A percentile compares a stretch with the other conserved stretches of the same genome.
Evolutionary conservation across 2,888 invertebrate species (phyloP).

Genomic region (Andrena camellia): DNA sequence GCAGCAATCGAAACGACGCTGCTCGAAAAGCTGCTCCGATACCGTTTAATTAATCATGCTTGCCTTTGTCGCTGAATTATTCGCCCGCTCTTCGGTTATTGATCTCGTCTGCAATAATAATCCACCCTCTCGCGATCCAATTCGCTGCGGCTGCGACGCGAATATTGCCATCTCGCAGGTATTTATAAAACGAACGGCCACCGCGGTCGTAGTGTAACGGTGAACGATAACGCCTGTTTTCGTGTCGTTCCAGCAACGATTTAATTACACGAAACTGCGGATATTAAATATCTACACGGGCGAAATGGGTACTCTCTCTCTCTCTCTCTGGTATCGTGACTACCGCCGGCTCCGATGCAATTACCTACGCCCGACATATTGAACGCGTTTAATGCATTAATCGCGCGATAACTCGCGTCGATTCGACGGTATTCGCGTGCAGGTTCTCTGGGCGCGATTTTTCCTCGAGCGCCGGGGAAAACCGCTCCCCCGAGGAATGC

Average conservation of each 20-base stretch:
- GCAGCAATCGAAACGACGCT: slow-evolving; percentile 23
- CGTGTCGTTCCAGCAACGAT: slow-evolving; percentile 9
- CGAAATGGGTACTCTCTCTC: slow-evolving; percentile 6
- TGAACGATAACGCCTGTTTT: background rate
- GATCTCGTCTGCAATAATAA: slow-evolving; percentile 28
- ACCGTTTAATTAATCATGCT: slow-evolving; percentile 59
- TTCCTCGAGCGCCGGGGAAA: slow-evolving; percentile 1
- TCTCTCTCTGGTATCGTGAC: background rate
- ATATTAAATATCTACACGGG: slow-evolving; percentile 31
- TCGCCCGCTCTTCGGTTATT: slow-evolving; percentile 29
- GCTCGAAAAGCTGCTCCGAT: slow-evolving; percentile 3
- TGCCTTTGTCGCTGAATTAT: slow-evolving; percentile 29
- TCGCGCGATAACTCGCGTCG: background rate
- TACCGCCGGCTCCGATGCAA: slow-evolving; percentile 12
- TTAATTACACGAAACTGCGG: slow-evolving; percentile 26
- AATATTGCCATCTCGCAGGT: background rate
- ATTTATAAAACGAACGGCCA: slow-evolving; percentile 14
- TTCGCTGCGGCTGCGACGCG: background rate
- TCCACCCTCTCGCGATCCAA: background rate
- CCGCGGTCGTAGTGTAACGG: background rate
- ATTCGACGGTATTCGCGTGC: slow-evolving; percentile 5
- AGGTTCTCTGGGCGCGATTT: background rate
- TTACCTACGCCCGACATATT: slow-evolving; percentile 19
- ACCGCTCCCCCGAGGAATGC: background rate
- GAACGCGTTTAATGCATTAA: background rate